phyloP scores from a whole-genome alignment of 2,113 vertebrate species.

The Upupa epops region DNA sequence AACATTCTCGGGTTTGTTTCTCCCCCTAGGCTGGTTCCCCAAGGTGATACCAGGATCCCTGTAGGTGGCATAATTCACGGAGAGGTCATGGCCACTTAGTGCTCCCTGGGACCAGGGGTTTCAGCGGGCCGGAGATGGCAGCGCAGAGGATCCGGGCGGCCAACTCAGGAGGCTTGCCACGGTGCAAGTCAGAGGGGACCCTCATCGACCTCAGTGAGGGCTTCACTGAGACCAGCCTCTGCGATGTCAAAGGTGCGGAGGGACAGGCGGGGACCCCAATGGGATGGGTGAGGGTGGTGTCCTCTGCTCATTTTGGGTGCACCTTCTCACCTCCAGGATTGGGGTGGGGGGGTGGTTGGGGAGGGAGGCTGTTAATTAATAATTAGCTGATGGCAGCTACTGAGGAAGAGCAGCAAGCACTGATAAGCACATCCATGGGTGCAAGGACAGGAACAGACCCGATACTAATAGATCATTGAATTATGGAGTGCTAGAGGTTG shows the following conservation, averaged over 20 bases:
- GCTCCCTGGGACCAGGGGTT: fast-evolving
- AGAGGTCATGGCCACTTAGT: slow-evolving; percentile 52
- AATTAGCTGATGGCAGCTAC: background rate
- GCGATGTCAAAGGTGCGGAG: slow-evolving; percentile 87
- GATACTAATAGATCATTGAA: background rate
- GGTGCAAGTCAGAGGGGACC: slow-evolving; percentile 93
- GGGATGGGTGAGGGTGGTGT: fast-evolving
- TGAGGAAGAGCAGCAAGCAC: background rate
- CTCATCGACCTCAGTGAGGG: slow-evolving; percentile 89
- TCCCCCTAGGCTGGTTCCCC: background rate
- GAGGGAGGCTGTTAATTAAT: no score
- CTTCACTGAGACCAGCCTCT: slow-evolving; percentile 82
- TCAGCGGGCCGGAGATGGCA: slow-evolving; percentile 76
- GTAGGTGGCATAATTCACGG: fast-evolving
- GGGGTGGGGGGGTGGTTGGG: background rate
- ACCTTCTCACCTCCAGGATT: background rate
- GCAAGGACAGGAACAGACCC: no score
- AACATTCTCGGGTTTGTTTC: background rate
- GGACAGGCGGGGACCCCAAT: background rate
- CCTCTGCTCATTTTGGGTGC: fast-evolving
- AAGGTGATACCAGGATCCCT: fast-evolving
- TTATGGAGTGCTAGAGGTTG: no score
- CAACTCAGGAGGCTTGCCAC: slow-evolving; percentile 83
- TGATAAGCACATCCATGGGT: fast-evolving
- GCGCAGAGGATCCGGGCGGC: slow-evolving; percentile 92